Base-by-base conservation (phyloP, 2,113 vertebrate species). In the Hippolais icterina region DNA sequence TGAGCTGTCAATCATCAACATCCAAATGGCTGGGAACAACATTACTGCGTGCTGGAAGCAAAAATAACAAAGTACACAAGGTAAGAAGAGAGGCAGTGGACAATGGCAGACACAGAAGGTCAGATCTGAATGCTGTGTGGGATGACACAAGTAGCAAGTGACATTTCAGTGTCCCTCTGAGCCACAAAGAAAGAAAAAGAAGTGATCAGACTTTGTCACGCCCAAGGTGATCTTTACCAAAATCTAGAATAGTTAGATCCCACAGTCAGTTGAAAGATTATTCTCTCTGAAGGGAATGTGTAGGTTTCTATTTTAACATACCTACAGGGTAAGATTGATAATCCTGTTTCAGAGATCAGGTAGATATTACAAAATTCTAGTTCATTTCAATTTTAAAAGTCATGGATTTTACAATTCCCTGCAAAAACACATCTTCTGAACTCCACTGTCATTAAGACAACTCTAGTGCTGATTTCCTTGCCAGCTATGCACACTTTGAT, bases 161-260 rank as follows among this genome's bases (percentile, higher is more conserved):
- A 83, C 87, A 95, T 88, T 95, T 95, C 50, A 84, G 33, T 53
- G 44, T 83, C 66, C 68, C 64, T 86, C 39, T 93, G 76, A 96
- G 29, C 23, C 76, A 87, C 10, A 87, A 88, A 44, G 37, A 35
- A 39, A 61, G 19, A 46, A 87, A 85, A 72, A 15, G 6, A 71
- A 92, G 17, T 1, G 1, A 97, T 64, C 39, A 59, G 39, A 66
- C 68, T 68, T 93, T 87, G 53, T 54, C 10, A 3, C 35, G 21
- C 75, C 54, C 39, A 47, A 53, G 23, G 22, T 29, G 19, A 71
- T 64, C 27, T 81, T 91, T 72, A 54, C 5, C n/a, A 76, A 85
- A 91, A 41, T 9, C 46, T 56, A 25, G 52, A 85, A 52, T 11
- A 57, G 10, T 15, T 39, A 39, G 15, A 54, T 49, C 19, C 44